These are phyloP conservation scores for Takifugu ocellatus DNA, from an alignment of 2,797 vertebrate species.

Conservation along the genomic window DNA sequence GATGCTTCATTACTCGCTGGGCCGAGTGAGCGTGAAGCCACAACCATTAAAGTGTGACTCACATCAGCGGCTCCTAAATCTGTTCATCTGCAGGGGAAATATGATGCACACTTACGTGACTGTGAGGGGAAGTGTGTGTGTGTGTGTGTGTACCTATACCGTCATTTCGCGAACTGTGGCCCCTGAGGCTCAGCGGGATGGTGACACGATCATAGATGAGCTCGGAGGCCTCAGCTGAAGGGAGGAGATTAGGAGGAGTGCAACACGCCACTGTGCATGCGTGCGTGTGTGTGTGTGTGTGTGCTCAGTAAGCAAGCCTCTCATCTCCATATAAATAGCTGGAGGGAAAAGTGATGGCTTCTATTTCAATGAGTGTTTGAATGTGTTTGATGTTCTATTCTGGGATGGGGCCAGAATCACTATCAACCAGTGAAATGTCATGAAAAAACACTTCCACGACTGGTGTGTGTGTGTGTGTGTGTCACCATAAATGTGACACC, in stretches of 20 bases:
- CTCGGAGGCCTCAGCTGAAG: conserved; percentile 34
- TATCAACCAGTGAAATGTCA: conserved; percentile 17
- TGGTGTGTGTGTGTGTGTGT: not conserved
- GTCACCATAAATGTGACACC: too few relatives aligned
- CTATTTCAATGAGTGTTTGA: conserved; percentile 38
- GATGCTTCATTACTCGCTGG: conserved; percentile 27
- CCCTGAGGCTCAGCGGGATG: conserved; percentile 33
- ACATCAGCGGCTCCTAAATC: conserved; percentile 3
- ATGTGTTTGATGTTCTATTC: conserved; percentile 28
- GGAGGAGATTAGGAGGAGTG: conserved; percentile 34
- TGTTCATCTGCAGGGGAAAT: conserved; percentile 3
- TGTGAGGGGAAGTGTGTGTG: conserved; percentile 10
- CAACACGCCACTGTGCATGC: conserved; percentile 6
- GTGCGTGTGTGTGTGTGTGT: conserved; percentile 12
- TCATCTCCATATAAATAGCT: conserved; percentile 58
- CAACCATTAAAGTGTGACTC: conserved; percentile 45
- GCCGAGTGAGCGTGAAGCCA: conserved; percentile 14
- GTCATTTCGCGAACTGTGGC: conserved; percentile 22
- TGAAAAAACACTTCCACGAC: conserved; percentile 5
- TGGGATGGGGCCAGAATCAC: conserved; percentile 10
- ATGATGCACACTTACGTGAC: not conserved
- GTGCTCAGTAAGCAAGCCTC: conserved; percentile 13
- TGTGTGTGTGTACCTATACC: conserved; percentile 21
- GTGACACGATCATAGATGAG: conserved; percentile 53
- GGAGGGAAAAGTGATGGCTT: conserved; percentile 33